Conservation (phyloP, 2,797 vertebrate genomes). For the Danionella dracula region DNA sequence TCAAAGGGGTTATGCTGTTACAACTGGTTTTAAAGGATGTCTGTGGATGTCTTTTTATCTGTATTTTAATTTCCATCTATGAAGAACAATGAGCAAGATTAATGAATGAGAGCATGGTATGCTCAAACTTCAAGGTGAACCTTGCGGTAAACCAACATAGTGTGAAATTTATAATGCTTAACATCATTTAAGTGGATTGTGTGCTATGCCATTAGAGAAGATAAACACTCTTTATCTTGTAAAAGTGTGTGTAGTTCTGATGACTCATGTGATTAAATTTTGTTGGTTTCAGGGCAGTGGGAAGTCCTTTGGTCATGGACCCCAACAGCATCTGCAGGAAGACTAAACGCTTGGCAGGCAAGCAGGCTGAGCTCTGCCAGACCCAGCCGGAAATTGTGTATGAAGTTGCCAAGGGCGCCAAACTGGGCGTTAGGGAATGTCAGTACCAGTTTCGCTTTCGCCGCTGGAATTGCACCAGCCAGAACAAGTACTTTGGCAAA, state of each 20-base stretch:
- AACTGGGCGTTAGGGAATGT: slow-evolving; percentile 90
- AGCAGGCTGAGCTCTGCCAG: slow-evolving; percentile 93
- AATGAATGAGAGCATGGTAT: not conserved
- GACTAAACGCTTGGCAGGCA: slow-evolving; percentile 87
- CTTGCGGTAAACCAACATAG: not conserved
- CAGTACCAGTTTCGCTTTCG: slow-evolving; percentile 97
- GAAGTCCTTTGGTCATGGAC: slow-evolving; percentile 98
- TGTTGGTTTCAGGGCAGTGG: slow-evolving; percentile 84
- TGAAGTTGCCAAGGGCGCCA: slow-evolving; percentile 91
- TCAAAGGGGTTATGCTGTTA: slow-evolving; percentile 29
- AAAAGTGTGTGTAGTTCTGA: not conserved
- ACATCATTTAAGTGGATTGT: slow-evolving; percentile 26
- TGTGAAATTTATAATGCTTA: slow-evolving; percentile 16
- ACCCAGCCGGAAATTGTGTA: slow-evolving; percentile 92
- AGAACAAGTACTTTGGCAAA: slow-evolving; percentile 97
- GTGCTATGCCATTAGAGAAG: not conserved
- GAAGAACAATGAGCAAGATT: slow-evolving; percentile 10
- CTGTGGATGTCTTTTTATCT: slow-evolving; percentile 16
- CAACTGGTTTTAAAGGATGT: slow-evolving; percentile 11
- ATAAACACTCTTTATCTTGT: slow-evolving; percentile 20
- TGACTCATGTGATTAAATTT: slow-evolving; percentile 15
- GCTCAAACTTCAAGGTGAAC: slow-evolving; percentile 24
- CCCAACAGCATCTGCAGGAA: slow-evolving; percentile 98
- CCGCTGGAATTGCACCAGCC: slow-evolving; percentile 97
- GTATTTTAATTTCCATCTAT: slow-evolving; percentile 31